These are phyloP conservation scores for Diarsia dahlii DNA, from an alignment of 2,888 invertebrate species.

Conservation along the genomic window DNA sequence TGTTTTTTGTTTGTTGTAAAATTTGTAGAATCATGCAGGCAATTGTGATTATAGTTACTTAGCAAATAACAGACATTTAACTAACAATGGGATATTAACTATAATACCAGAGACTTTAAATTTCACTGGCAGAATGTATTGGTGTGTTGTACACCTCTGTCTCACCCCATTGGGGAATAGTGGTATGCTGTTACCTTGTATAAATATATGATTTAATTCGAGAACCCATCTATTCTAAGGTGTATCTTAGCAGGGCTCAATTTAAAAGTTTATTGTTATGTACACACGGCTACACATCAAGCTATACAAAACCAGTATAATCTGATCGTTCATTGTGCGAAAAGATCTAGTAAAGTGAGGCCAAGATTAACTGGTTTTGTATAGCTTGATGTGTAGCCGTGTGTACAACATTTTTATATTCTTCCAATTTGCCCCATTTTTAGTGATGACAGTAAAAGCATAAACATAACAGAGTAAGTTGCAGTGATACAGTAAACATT, in stretches of 20 bases:
- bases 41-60: neutral
- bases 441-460: neutral
- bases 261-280: neutral
- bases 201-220: neutral
- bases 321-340: too few species aligned
- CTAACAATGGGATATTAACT: neutral
- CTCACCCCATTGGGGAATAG: neutral
- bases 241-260: neutral
- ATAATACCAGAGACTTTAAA: neutral
- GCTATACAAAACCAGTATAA: too few species aligned
- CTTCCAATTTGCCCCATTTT: neutral
- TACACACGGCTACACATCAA: too few species aligned
- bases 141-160: neutral
- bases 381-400: too few species aligned
- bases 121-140: neutral
- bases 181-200: neutral
- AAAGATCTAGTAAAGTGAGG: too few species aligned
- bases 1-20: conserved; percentile 2
- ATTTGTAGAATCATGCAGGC: conserved; percentile 22
- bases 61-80: neutral
- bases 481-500: neutral
- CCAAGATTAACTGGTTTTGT: too few species aligned
- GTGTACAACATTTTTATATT: neutral
- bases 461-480: neutral
- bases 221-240: neutral